These are phyloP conservation scores for Drosophila maculinotata DNA, from an alignment of 2,888 invertebrate species.

Conservation along the genomic window DNA sequence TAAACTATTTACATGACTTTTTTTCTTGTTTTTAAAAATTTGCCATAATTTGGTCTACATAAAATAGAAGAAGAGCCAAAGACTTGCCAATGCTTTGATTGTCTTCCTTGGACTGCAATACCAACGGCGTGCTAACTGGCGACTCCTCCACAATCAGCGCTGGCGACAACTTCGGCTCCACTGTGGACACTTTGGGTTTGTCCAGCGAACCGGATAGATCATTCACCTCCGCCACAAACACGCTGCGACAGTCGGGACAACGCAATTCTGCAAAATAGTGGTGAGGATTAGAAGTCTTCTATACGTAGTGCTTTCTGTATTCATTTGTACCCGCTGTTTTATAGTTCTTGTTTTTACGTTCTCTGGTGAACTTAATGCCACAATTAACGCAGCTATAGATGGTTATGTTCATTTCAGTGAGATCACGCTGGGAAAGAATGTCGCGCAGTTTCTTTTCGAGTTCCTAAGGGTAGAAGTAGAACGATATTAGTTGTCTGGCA, in stretches of 20 bases:
- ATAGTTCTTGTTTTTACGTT: slow-evolving; percentile 78
- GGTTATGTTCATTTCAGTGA: slow-evolving; percentile 86
- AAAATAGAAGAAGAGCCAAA: slow-evolving; percentile 29
- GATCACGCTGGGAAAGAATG: slow-evolving; percentile 85
- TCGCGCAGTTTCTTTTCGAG: slow-evolving; percentile 85
- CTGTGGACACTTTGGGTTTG: slow-evolving; percentile 37
- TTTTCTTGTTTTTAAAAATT: slow-evolving; percentile 11
- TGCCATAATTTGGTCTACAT: slow-evolving; percentile 37
- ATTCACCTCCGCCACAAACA: slow-evolving; percentile 86
- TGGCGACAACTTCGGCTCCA: slow-evolving; percentile 68
- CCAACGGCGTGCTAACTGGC: slow-evolving; percentile 46
- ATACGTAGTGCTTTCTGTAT: background rate
- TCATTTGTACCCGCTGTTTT: slow-evolving; percentile 61
- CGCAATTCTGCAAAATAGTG: slow-evolving; percentile 71
- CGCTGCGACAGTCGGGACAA: slow-evolving; percentile 88
- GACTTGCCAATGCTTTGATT: slow-evolving; percentile 81
- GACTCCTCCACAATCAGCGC: slow-evolving; percentile 76
- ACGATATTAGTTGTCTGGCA: background rate
- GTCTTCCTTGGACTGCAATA: slow-evolving; percentile 59
- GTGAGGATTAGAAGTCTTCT: background rate
- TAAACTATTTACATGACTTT: slow-evolving; percentile 22
- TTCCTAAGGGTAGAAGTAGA: slow-evolving; percentile 77
- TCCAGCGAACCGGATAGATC: slow-evolving; percentile 70
- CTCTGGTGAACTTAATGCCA: slow-evolving; percentile 87
- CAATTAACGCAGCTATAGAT: slow-evolving; percentile 88